Conservation (phyloP, 2,888 invertebrate species). For the Stegophylla sp. region DNA sequence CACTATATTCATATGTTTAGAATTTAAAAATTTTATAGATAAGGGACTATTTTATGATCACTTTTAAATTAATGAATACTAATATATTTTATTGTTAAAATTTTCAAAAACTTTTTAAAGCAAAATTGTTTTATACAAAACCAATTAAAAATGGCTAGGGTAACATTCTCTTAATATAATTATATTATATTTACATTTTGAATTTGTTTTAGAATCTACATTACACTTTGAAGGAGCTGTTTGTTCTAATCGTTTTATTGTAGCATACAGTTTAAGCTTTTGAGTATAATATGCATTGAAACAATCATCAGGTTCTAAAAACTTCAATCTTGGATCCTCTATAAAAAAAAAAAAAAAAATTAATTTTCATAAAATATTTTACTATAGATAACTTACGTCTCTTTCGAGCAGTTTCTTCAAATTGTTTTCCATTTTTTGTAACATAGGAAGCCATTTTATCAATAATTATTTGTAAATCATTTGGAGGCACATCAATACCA, state of each 20-base stretch:
- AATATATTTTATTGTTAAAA: no score
- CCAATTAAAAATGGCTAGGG: no score
- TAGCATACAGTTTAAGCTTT: conserved; percentile 67
- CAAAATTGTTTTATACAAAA: no score
- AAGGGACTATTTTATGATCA: no score
- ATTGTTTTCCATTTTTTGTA: conserved; percentile 91
- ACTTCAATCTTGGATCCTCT: conserved; percentile 84
- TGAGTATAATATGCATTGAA: conserved; percentile 83
- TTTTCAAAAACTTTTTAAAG: no score
- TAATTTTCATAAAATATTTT: not conserved
- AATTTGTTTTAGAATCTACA: conserved; percentile 44
- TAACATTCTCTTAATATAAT: no score
- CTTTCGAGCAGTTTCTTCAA: conserved; percentile 84
- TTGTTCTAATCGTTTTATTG: conserved; percentile 50
- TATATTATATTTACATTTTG: conserved; percentile 48
- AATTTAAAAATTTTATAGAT: no score
- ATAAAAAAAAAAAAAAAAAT: conserved; percentile 34
- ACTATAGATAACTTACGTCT: conserved; percentile 67
- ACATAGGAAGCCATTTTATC: conserved; percentile 98
- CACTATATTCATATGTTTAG: no score
- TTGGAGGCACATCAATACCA: conserved; percentile 71
- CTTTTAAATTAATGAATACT: no score
- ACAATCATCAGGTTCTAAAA: conserved; percentile 78
- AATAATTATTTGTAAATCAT: conserved; percentile 84
- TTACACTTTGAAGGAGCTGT: conserved; percentile 44